Evolutionary conservation across 2,888 invertebrate species (phyloP), one percentile per base, ranked within the genome.

Genomic region (Ophion ventricosus): DNA sequence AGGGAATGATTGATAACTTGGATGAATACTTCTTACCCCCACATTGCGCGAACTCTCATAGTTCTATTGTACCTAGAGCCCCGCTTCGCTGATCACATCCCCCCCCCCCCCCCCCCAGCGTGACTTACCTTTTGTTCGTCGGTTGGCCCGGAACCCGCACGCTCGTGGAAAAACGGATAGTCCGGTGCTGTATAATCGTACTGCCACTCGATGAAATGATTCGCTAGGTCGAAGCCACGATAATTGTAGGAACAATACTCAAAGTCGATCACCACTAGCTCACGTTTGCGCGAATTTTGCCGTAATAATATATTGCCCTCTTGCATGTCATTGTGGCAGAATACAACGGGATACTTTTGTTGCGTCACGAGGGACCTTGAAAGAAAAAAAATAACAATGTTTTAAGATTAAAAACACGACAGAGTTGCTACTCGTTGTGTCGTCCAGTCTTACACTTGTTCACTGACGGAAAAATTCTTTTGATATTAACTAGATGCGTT

Each of bases 221-320:
- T 99, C 2, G 98, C 98, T 72, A 99, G 94, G 93, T 99, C 99
- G 93, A 98, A 99, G 0, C 97, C 98, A 73, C 98, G 95, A 92
- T 97, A 97, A 92, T 99, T 98, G 94, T 99, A 99, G 0, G 98
- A 97, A 93, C 98, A 98, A 92, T 98, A 99, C 93, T 99, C 98
- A 92, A 98, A 99, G 93, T 99, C 99, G 90, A 98, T 98, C 40
- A 98, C 94, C 20, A 97, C 96, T 49, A 98, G 93, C 86, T 95
- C 95, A 0, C 96, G 95, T 75, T 95, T 95, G 0, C 94, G 94
- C 17, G 91, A 88, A 77, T 92, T 94, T 86, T 94, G 94, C 63
- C 94, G 93, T 82, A 95, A 91, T n/a, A 96, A 92, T 88, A 96
- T 96, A 91, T 96, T 95, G 93, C 98, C 98, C 94, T 98, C 98